Evolutionary conservation across 2,113 vertebrate genomes (phyloP).

Genomic region (Calidris pugnax): DNA sequence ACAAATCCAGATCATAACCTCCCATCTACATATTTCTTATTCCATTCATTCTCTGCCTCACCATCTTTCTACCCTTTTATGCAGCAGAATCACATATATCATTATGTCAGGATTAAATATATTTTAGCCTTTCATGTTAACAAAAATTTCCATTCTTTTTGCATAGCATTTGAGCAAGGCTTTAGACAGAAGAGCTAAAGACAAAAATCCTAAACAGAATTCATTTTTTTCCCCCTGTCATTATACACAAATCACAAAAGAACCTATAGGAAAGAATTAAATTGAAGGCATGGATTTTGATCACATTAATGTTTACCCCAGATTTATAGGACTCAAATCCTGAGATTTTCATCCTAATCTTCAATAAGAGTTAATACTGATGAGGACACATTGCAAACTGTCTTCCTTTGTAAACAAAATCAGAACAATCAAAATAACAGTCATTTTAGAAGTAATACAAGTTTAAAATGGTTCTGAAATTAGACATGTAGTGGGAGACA

Average conservation of each 20-base stretch:
- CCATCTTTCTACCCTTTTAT: not conserved
- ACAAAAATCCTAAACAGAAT: not conserved
- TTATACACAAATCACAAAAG: not conserved
- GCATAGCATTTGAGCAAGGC: not conserved
- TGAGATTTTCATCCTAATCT: conserved; percentile 46
- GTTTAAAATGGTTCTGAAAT: not conserved
- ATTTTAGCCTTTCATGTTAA: not conserved
- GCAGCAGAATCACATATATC: not conserved
- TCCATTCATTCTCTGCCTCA: not conserved
- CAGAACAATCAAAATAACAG: not conserved
- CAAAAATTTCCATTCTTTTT: not conserved
- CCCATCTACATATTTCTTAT: not conserved
- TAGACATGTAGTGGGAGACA: not conserved
- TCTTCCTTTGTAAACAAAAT: not conserved
- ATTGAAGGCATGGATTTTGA: not conserved
- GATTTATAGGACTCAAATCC: conserved; percentile 39
- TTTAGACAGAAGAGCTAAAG: not conserved
- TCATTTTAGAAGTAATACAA: not conserved
- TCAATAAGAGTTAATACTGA: not conserved
- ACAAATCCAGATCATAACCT: not conserved
- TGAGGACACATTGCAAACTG: not conserved
- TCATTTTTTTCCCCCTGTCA: not conserved
- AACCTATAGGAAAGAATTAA: not conserved
- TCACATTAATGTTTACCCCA: not conserved
- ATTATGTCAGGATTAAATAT: not conserved